Evolutionary conservation across 2,797 vertebrate species (phyloP).

Genomic region (Poecilia wingei): DNA sequence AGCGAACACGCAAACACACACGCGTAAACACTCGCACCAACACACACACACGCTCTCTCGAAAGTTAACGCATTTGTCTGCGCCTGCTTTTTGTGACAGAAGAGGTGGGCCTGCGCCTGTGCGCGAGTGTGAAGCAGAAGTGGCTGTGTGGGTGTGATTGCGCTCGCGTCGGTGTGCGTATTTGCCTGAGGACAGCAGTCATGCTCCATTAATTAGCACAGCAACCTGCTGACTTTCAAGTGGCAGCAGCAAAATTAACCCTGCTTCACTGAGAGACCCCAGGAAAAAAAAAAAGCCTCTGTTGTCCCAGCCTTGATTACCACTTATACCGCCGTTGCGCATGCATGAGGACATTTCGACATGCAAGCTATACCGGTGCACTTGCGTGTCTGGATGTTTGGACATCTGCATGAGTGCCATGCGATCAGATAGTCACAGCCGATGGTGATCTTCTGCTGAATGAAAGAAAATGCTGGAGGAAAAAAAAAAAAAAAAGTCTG

Average conservation of each 20-base stretch:
- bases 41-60: not conserved
- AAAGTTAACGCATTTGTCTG: slow-evolving; percentile 39
- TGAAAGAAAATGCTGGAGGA: slow-evolving; percentile 22
- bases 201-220: slow-evolving; percentile 82
- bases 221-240: slow-evolving; percentile 84
- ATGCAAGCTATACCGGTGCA: not conserved
- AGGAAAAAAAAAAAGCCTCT: slow-evolving; percentile 35
- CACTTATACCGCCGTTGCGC: slow-evolving; percentile 21
- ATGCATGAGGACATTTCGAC: not conserved
- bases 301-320: slow-evolving; percentile 65
- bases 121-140: slow-evolving; percentile 9
- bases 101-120: not conserved
- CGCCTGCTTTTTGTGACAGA: slow-evolving; percentile 33
- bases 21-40: not conserved
- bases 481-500: slow-evolving; percentile 1
- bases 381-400: not conserved
- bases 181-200: slow-evolving; percentile 75
- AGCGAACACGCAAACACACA: slow-evolving; percentile 5
- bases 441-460: slow-evolving; percentile 50
- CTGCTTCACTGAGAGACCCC: slow-evolving; percentile 59
- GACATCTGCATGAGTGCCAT: slow-evolving; percentile 9
- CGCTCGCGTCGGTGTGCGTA: slow-evolving; percentile 26
- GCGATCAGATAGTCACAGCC: slow-evolving; percentile 37
- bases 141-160: slow-evolving; percentile 10
- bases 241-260: slow-evolving; percentile 76